Conservation (phyloP, 2,797 vertebrate species). For the Yasuhikotakia modesta region DNA sequence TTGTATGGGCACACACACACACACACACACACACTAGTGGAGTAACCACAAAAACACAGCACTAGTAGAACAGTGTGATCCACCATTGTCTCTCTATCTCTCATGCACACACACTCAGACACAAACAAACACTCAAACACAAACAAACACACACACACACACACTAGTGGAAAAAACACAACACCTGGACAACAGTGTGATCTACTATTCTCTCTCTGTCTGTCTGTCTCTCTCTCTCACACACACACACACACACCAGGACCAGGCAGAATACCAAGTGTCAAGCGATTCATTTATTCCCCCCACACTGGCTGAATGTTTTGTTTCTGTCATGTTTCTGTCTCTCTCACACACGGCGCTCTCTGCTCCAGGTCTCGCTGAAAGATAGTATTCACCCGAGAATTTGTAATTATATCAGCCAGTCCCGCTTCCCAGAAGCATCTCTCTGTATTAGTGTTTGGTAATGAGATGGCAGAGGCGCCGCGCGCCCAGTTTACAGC, state of each 20-base stretch:
- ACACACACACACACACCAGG: constrained; percentile 67
- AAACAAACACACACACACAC: too few relatives aligned
- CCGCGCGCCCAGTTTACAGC: constrained; percentile 73
- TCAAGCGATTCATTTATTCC: constrained; percentile 72
- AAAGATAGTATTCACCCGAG: constrained; percentile 77
- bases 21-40: constrained; percentile 11
- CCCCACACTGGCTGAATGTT: constrained; percentile 74
- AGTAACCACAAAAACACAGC: constrained; percentile 30
- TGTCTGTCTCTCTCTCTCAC: constrained; percentile 5
- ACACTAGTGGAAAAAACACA: too few relatives aligned
- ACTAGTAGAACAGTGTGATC: constrained; percentile 49
- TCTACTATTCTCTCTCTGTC: too few relatives aligned
- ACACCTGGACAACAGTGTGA: too few relatives aligned
- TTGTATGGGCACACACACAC: constrained; percentile 29
- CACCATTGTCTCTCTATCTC: constrained; percentile 63
- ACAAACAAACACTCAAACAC: too few relatives aligned
- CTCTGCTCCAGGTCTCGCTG: constrained; percentile 59
- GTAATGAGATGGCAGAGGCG: constrained; percentile 73
- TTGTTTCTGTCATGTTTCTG: constrained; percentile 72
- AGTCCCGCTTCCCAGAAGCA: constrained; percentile 69
- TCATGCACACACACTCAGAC: too few relatives aligned
- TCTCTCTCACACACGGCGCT: constrained; percentile 36
- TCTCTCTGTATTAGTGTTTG: constrained; percentile 77
- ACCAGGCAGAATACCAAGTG: constrained; percentile 72
- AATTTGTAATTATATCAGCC: constrained; percentile 79